phyloP scores from a whole-genome alignment of 2,888 invertebrate species.

The Flabesymbios commensalis region DNA sequence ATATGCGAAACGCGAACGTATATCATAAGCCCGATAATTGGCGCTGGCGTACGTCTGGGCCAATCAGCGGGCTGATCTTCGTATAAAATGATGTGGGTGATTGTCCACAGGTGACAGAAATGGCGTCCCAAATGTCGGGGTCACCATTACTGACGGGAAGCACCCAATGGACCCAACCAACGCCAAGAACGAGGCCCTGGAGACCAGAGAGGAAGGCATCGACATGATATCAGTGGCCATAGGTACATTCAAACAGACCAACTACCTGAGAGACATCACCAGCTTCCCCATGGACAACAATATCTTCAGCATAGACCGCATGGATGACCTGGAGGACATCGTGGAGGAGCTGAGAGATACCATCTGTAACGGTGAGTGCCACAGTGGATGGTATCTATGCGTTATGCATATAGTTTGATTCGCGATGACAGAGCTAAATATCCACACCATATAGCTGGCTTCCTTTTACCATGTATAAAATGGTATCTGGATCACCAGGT shows the following conservation, averaged over 20 bases:
- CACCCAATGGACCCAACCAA: constrained; percentile 1
- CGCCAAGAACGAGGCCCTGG: constrained; percentile 14
- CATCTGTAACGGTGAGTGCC: constrained; percentile 15
- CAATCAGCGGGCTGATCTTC: too few species aligned
- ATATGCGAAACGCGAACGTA: too few species aligned
- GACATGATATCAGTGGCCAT: constrained; percentile 15
- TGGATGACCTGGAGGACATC: constrained; percentile 1
- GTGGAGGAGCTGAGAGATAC: not conserved
- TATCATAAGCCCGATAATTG: too few species aligned
- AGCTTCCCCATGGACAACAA: constrained; percentile 14
- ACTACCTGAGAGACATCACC: constrained; percentile 16
- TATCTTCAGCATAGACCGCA: constrained; percentile 4
- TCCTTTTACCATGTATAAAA: too few species aligned
- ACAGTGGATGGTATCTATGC: too few species aligned
- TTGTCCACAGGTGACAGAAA: constrained; percentile 7
- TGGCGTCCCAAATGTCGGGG: constrained; percentile 4
- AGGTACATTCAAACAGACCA: not conserved
- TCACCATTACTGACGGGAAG: constrained; percentile 21
- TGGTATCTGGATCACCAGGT: too few species aligned
- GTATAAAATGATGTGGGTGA: too few species aligned
- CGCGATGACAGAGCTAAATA: too few species aligned
- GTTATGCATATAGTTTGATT: too few species aligned
- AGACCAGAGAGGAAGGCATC: constrained; percentile 8
- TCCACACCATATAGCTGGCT: too few species aligned
- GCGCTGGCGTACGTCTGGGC: too few species aligned